These are phyloP conservation scores for Iguana delicatissima DNA, from an alignment of 2,797 vertebrate genomes.

Conservation along the genomic window DNA sequence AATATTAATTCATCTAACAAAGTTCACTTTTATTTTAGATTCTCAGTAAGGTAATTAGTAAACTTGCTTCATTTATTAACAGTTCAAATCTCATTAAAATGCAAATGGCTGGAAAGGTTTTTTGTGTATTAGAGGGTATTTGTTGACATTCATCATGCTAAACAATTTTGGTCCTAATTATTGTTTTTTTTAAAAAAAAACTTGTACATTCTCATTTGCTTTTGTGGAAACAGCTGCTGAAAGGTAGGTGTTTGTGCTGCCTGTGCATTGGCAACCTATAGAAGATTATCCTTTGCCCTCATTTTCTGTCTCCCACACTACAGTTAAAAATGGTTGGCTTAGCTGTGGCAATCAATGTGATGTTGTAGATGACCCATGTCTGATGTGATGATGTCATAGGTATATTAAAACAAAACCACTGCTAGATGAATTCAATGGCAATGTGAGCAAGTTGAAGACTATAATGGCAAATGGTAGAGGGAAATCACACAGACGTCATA, in stretches of 20 bases:
- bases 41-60: conserved; percentile 66
- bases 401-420: not conserved
- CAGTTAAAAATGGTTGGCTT: not conserved
- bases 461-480: not conserved
- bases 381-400: not conserved
- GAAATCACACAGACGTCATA: too few species aligned
- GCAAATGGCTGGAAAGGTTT: conserved; percentile 68
- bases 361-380: not conserved
- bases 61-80: conserved; percentile 73
- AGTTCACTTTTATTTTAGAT: conserved; percentile 72
- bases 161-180: conserved; percentile 66
- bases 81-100: conserved; percentile 78
- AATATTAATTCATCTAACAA: conserved; percentile 71
- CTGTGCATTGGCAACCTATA: not conserved
- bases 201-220: conserved; percentile 61
- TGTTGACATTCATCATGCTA: conserved; percentile 66
- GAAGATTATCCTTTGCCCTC: not conserved
- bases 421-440: not conserved
- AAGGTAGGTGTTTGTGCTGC: conserved; percentile 50
- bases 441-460: not conserved
- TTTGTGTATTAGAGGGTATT: conserved; percentile 61
- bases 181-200: conserved; percentile 55
- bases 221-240: conserved; percentile 62
- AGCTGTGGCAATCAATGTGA: not conserved
- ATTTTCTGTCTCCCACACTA: not conserved